phyloP scores from a whole-genome alignment of 92 coral and sea anemone genomes.

The Epizoanthus illoricatus region DNA sequence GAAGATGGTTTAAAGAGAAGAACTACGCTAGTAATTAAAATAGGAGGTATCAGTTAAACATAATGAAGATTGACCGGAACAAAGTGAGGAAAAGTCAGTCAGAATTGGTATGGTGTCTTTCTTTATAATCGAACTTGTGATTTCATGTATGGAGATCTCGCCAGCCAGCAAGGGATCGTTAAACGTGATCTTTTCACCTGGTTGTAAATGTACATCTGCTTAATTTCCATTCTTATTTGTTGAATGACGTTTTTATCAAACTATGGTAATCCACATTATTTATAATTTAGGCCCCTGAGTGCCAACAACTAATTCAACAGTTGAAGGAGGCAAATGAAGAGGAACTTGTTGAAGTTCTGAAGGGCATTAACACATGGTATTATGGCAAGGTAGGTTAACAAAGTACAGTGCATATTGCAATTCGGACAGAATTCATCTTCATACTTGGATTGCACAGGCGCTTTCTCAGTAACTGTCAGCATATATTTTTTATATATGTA shows the following conservation, averaged over 20 bases:
- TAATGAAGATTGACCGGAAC: constrained; percentile 97
- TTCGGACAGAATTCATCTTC: no score
- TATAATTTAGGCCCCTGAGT: constrained; percentile 81
- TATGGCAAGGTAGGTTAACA: constrained; percentile 86
- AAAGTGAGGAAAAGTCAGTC: constrained; percentile 96
- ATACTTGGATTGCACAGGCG: no score
- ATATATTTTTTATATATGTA: no score
- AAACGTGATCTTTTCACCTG: neutral
- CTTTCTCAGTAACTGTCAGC: no score
- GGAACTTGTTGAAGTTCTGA: constrained; percentile 73
- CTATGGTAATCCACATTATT: constrained; percentile 15
- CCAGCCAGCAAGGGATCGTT: neutral
- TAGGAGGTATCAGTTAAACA: constrained; percentile 15
- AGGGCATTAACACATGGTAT: constrained; percentile 94
- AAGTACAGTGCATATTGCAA: no score
- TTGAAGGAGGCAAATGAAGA: constrained; percentile 81
- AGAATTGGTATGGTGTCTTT: constrained; percentile 75
- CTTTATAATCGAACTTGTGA: neutral
- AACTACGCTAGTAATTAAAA: neutral
- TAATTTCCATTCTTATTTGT: neutral
- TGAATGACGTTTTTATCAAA: neutral
- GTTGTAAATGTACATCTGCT: constrained; percentile 24
- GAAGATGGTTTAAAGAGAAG: constrained; percentile 15
- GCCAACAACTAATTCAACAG: constrained; percentile 84
- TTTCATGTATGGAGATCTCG: neutral